Conservation (phyloP, 2,113 vertebrate genomes). For the Narcine bancroftii region DNA sequence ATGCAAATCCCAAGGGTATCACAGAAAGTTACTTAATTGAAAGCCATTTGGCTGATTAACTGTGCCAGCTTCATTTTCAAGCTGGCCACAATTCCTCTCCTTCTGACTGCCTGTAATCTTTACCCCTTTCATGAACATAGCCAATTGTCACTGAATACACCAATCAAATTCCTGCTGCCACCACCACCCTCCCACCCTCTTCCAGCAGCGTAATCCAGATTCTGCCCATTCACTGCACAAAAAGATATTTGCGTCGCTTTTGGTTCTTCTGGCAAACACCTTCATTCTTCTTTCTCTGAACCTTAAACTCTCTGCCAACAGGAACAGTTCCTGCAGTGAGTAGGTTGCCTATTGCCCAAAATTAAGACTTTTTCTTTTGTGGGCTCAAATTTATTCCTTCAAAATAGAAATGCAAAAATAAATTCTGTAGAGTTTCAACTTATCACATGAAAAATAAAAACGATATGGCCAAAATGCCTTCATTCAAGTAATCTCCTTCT, state of each 20-base stretch:
- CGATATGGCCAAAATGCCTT: background rate
- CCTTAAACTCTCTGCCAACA: too few species aligned
- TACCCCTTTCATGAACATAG: too few species aligned
- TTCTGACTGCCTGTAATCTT: too few species aligned
- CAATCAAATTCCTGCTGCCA: background rate
- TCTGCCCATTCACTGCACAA: background rate
- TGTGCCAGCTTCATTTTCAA: too few species aligned
- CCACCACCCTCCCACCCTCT: background rate
- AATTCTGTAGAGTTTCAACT: background rate
- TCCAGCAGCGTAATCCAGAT: background rate
- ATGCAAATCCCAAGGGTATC: background rate
- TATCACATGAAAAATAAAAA: background rate
- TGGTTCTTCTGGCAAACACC: too few species aligned
- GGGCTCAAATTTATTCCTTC: too few species aligned
- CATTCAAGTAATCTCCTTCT: background rate
- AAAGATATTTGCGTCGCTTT: background rate
- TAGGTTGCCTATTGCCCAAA: background rate
- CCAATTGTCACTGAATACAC: too few species aligned
- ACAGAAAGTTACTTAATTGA: too few species aligned
- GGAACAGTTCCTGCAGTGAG: too few species aligned
- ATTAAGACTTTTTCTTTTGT: too few species aligned
- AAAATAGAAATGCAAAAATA: background rate
- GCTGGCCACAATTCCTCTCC: background rate
- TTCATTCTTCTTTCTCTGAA: too few species aligned
- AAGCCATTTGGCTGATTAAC: too few species aligned